Evolutionary conservation across 2,888 invertebrate genomes (phyloP).

Genomic region (Eupithecia tripunctaria): DNA sequence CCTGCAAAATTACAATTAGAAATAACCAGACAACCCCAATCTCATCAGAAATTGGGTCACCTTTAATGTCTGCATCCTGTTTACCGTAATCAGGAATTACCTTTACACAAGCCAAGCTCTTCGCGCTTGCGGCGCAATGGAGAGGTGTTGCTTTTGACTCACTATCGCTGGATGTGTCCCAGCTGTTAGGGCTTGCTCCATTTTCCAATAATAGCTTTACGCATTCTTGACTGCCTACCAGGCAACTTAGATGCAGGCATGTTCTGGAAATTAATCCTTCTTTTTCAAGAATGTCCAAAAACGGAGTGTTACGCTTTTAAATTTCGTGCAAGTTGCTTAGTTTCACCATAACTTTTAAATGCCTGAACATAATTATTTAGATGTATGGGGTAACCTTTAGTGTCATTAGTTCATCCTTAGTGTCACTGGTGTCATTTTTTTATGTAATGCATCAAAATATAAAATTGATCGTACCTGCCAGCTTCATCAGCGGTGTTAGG

Average conservation of each 20-base stretch:
- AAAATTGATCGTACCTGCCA: slow-evolving; percentile 84
- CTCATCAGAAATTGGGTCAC: slow-evolving; percentile 42
- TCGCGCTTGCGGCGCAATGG: slow-evolving; percentile 90
- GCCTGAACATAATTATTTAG: neutral
- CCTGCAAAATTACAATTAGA: slow-evolving; percentile 65
- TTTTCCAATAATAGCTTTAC: slow-evolving; percentile 87
- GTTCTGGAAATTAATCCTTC: slow-evolving; percentile 59
- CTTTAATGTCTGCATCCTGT: slow-evolving; percentile 54
- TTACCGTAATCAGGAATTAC: slow-evolving; percentile 57
- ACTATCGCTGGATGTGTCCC: slow-evolving; percentile 86
- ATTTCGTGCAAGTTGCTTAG: neutral
- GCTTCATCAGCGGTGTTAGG: slow-evolving; percentile 87
- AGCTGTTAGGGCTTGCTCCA: slow-evolving; percentile 88
- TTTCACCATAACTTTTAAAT: neutral
- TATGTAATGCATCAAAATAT: neutral
- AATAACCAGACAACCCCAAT: slow-evolving; percentile 39
- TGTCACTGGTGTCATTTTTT: neutral
- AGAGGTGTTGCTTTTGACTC: slow-evolving; percentile 89
- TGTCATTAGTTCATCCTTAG: neutral
- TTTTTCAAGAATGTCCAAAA: neutral
- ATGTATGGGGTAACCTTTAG: neutral
- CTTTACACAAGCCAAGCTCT: slow-evolving; percentile 85
- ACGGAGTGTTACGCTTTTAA: neutral
- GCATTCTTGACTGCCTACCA: slow-evolving; percentile 89
- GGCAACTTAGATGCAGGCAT: slow-evolving; percentile 90